A percentile compares a stretch with the other conserved stretches of the same genome.
These are phyloP conservation scores for Perca fluviatilis DNA, from an alignment of 2,113 vertebrate genomes.

Conservation along the genomic window DNA sequence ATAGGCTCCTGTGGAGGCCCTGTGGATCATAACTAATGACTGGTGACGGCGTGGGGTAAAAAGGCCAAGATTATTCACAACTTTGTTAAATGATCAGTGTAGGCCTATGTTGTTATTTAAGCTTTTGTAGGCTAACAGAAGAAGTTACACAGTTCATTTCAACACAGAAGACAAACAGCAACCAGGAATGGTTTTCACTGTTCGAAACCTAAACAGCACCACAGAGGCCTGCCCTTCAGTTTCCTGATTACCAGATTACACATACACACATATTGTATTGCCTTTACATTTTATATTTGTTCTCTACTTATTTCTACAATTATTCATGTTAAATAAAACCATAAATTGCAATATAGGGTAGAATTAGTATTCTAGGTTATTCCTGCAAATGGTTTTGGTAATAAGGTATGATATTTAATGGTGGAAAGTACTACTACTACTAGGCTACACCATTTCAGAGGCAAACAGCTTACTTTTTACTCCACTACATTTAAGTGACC, in stretches of 20 bases:
- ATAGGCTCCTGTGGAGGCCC: constrained; percentile 80
- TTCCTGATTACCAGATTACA: constrained; percentile 3
- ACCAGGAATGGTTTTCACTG: neutral
- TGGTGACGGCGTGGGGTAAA: constrained; percentile 79
- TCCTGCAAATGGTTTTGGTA: neutral
- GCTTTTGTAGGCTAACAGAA: constrained; percentile 28
- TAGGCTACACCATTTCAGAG: neutral
- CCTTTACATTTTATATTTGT: neutral
- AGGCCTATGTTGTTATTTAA: constrained; percentile 24
- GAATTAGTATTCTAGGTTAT: no score
- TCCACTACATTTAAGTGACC: neutral
- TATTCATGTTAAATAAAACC: neutral
- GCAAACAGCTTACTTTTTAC: neutral
- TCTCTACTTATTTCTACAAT: neutral
- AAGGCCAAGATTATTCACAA: constrained; percentile 82
- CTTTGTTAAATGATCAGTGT: constrained; percentile 68
- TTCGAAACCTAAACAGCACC: neutral
- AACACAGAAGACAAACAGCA: constrained; percentile 16
- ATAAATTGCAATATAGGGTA: no score
- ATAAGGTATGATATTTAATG: neutral
- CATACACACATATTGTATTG: constrained; percentile 1
- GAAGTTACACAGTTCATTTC: neutral
- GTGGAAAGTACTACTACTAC: neutral
- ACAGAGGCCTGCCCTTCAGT: neutral
- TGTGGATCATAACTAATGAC: constrained; percentile 72